These are phyloP conservation scores for Sphecodes monilicornis DNA, from an alignment of 2,888 invertebrate genomes.

Conservation along the genomic window DNA sequence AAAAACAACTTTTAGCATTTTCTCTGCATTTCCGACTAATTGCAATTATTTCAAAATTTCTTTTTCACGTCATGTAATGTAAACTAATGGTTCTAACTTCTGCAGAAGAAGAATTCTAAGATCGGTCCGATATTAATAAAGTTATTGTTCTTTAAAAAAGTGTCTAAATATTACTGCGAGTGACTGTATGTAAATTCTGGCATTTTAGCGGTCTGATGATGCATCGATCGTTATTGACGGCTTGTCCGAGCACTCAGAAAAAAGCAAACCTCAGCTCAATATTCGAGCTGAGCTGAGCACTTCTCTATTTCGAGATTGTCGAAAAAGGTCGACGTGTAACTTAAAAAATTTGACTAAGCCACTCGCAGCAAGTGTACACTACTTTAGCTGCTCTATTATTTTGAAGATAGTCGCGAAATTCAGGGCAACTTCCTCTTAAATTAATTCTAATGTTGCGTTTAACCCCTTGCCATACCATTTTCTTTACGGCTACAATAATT, in stretches of 20 bases:
- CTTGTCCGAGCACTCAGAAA: constrained; percentile 6
- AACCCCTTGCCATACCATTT: too few species aligned
- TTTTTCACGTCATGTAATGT: too few species aligned
- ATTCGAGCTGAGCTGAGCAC: constrained; percentile 1
- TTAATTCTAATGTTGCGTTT: too few species aligned
- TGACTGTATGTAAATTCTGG: background rate
- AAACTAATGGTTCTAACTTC: too few species aligned
- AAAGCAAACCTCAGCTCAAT: constrained; percentile 14
- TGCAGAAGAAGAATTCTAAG: too few species aligned
- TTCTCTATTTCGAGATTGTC: background rate
- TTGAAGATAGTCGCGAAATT: background rate
- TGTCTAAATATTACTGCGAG: too few species aligned
- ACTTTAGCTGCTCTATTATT: background rate
- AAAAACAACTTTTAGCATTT: too few species aligned
- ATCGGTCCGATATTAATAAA: too few species aligned
- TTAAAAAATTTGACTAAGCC: background rate
- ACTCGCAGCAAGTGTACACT: background rate
- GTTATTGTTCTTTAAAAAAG: background rate
- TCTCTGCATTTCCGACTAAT: too few species aligned
- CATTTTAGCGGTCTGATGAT: background rate
- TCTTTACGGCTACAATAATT: too few species aligned
- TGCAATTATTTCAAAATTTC: too few species aligned
- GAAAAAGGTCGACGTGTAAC: background rate
- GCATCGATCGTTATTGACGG: constrained; percentile 7
- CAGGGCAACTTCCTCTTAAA: too few species aligned